Percentiles rank a stretch among this genome's conserved stretches.
These are phyloP conservation scores for Ostrea edulis DNA, from an alignment of 1,140 invertebrate species.

Conservation along the genomic window DNA sequence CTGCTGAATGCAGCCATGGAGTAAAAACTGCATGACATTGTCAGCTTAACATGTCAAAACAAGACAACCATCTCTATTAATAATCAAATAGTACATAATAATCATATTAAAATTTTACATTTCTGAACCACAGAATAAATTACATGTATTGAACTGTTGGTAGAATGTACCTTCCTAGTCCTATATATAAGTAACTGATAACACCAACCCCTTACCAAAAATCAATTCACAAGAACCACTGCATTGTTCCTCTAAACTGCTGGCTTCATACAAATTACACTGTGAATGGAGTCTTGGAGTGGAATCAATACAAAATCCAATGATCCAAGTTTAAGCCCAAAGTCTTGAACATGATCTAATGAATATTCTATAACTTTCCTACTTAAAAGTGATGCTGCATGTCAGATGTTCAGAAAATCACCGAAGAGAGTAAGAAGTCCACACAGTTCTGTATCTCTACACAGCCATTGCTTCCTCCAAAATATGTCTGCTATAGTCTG, in stretches of 20 bases:
- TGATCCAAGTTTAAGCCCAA: background rate
- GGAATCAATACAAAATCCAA: slow-evolving; percentile 25
- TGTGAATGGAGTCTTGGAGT: background rate
- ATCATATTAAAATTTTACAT: background rate
- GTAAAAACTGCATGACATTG: too few species aligned
- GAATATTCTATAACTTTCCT: background rate
- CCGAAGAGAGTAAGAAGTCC: background rate
- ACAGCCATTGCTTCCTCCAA: background rate
- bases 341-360: background rate
- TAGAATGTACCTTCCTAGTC: background rate
- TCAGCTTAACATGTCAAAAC: too few species aligned
- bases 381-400: background rate
- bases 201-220: background rate
- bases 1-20: too few species aligned
- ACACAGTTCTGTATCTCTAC: background rate
- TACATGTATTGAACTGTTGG: background rate
- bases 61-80: too few species aligned
- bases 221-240: background rate
- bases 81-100: background rate
- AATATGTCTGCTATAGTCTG: slow-evolving; percentile 3
- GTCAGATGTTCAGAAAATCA: background rate
- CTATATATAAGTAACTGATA: background rate
- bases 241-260: background rate
- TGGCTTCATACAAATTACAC: slow-evolving; percentile 14
- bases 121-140: background rate